Base-by-base conservation (phyloP, 2,113 vertebrate species). In the Paramormyrops kingsleyae region DNA sequence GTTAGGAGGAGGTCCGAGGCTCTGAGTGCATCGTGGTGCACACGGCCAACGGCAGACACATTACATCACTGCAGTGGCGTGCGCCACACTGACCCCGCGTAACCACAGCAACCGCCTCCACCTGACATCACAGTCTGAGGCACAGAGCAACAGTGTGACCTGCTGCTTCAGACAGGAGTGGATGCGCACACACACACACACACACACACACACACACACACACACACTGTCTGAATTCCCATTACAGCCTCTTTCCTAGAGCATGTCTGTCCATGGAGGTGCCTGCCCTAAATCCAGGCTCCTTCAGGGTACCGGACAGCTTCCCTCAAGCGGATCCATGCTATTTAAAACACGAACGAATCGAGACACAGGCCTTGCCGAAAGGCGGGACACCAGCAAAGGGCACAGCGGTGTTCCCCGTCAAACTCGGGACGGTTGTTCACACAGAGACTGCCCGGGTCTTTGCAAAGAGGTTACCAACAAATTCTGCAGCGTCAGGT, bases 61-160 rank as follows among this genome's bases (percentile, higher is more conserved):
- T 93, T 92, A 93, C 91, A 91, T 93, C 91, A 92, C 90, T 91
- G 89, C 90, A 89, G 88, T 90, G 90, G 91, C 85, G 21, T 8
- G 35, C 1, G 27, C 90, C 88, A 89, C 90, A 91, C 89, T 90
- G 91, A 86, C 80, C 92, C 90, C 88, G 10, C 59, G 92, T 93
- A 91, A 92, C 93, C 92, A 92, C 91, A 44, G 94, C 93, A 27
- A 94, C 93, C 42, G 93, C 90, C 90, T 94, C 92, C 92, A 91
- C 94, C 93, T 90, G 93, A 92, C 92, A 93, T 92, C 93, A 92
- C 90, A 39, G 66, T 89, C 66, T 52, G 13, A 39, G 46, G 12
- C 27, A 1, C 46, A 74, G 70, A 49, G 17, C 66, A 17, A 70
- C 12, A 9, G 50, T 27, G 66, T 77, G 66, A 52, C 59, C 21